Base-by-base conservation (phyloP, 2,888 invertebrate species). In the Lycaena phlaeas region DNA sequence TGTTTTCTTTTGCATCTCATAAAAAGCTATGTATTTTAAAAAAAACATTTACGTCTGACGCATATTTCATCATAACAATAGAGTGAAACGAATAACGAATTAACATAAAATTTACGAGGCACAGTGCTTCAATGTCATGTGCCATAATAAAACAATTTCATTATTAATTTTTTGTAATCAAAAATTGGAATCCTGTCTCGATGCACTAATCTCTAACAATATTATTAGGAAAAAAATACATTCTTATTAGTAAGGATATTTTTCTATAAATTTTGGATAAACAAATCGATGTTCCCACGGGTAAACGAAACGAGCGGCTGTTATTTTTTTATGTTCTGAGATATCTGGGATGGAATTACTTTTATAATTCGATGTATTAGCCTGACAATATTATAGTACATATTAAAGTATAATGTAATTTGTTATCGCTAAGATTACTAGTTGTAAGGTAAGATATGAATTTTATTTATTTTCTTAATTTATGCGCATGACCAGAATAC, bases 341-440 rank as follows among this genome's bases (percentile, higher is more conserved):
- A 67, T 75, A 72, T 78, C 79, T 77, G 78, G 72, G 77, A 77
- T 76, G 68, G 73, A 76, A 69, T 62, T 52, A 41, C 50, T 59
- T 61, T 57, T 53, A 52, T 61, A 62, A 59, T 60, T 65, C 58
- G 62, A 66, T 57, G 64, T 69, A 72, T 75, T 77, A 75, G 68
- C 64, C 64, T 68, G 78, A 78, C 77, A 81, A 79, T 79, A 78
- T 76, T 56, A 62, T 70, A 73, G 66, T 64, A 57, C 53, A 59
- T 68, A 60, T 55, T 29, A 26, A 39, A 56, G 45, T 50, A 46
- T 67, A 59, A 55, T 60, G 54, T 64, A 66, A 64, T 63, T 64
- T 37, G 61, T 74, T 66, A 65, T 58, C 65, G 58, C 64, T 69
- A 68, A 59, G 64, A 66, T 53, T 68, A 67, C 53, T 74, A 72